Evolutionary conservation across 2,888 invertebrate species (phyloP), one percentile per base, ranked within the genome.

Genomic region (Agonopterix heracliana): DNA sequence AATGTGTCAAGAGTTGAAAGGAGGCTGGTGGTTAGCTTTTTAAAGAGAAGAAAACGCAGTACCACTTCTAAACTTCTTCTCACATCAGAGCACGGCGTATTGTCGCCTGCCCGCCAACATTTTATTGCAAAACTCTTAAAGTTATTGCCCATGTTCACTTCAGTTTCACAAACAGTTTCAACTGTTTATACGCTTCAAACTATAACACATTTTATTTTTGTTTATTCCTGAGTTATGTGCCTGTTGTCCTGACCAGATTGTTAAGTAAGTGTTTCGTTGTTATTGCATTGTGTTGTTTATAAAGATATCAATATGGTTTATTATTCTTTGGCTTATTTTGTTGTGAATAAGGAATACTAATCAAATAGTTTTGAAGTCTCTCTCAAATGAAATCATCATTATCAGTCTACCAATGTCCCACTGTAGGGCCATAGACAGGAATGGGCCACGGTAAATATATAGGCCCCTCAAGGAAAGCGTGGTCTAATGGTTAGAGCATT

Each of bases 71-170:
- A 26, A 50, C 9, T 17, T 11, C 13, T 47, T 49, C 46, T 9
- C 43, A 45, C 47, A 45, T 49, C 49, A 26, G 2, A 34, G 17
- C 41, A 42, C 41, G 45, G 38, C 64, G 54, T 62, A 66, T 66
- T 68, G 66, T 67, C 70, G 68, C 65, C 66, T 66, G 49, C 52
- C 14, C 46, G 41, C 54, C 3, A 45, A 54, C 54, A 60, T 55
- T 70, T 71, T 67, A 71, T 68, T 64, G 65, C 57, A 51, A 62
- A 69, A 68, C 65, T 66, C 63, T 71, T 72, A 64, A 71, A 74
- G 66, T 71, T 71, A 74, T 67, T 59, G 64, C 53, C 54, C 10
- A 54, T 58, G 61, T 63, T 63, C 54, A 56, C 56, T 59, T 52
- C 50, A 47, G 53, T 49, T 47, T 11, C n/a, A 56, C 61, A 62